These are phyloP conservation scores for Lagopus leucura DNA, from an alignment of 2,113 vertebrate species.

Conservation along the genomic window DNA sequence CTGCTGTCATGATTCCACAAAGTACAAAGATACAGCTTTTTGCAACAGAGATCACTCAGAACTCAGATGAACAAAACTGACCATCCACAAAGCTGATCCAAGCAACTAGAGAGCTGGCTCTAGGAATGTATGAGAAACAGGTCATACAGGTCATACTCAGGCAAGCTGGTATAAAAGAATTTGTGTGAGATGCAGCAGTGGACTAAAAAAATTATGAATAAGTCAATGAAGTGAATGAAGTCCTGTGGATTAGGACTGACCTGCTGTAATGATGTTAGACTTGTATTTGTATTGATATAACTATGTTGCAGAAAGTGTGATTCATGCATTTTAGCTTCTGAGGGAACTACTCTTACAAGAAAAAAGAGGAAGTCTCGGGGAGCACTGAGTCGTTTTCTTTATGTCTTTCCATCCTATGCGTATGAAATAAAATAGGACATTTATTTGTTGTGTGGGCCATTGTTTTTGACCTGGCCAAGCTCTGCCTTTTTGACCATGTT, in stretches of 20 bases:
- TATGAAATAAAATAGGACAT: background rate
- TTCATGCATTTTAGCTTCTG: background rate
- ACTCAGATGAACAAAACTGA: background rate
- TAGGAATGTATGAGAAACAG: background rate
- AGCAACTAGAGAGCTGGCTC: background rate
- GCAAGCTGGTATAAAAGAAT: background rate
- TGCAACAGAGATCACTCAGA: background rate
- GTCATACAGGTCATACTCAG: background rate
- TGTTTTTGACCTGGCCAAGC: background rate
- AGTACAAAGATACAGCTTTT: background rate
- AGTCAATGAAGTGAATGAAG: background rate
- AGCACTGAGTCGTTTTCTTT: background rate
- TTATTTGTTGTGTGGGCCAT: background rate
- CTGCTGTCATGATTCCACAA: rapidly evolving
- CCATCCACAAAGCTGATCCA: background rate
- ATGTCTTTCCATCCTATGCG: background rate
- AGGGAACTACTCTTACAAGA: background rate
- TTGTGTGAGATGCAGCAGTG: background rate
- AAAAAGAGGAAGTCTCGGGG: background rate
- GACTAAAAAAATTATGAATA: background rate
- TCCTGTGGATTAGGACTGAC: background rate
- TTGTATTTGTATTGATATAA: background rate
- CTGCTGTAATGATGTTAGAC: background rate
- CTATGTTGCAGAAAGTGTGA: background rate
- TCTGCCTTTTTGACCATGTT: background rate